Percentiles rank a stretch among this genome's conserved stretches.
Conservation (phyloP, 1,140 invertebrate species). For the Marisa cornuarietis region DNA sequence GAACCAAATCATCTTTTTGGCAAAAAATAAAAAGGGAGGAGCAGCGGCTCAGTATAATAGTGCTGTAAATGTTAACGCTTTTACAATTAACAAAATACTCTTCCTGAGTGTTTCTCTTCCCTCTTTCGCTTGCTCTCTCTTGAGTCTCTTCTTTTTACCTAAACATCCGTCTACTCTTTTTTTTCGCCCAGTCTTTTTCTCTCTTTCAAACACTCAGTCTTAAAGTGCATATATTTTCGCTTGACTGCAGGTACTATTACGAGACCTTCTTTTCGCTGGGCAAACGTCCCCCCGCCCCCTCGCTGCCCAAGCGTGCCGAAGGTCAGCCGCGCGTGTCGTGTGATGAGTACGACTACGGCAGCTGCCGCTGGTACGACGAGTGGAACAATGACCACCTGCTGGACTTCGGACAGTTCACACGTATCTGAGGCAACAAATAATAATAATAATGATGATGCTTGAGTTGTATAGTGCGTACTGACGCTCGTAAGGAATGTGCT, state of each 20-base stretch:
- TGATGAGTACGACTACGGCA: constrained; percentile 62
- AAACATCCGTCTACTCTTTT: constrained; percentile 6
- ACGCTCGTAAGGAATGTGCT: too few species aligned
- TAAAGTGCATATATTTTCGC: not conserved
- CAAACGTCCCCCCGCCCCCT: constrained; percentile 54
- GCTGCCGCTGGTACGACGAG: constrained; percentile 65
- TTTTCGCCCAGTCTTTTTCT: not conserved
- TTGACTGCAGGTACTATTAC: constrained; percentile 62
- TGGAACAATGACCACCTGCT: constrained; percentile 62
- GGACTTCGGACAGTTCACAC: constrained; percentile 49
- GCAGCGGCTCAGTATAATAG: too few species aligned
- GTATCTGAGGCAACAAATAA: constrained; percentile 29
- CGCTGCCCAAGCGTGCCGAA: constrained; percentile 43
- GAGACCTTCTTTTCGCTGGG: constrained; percentile 63
- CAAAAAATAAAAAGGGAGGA: too few species aligned
- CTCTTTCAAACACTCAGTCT: not conserved
- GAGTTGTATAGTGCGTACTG: too few species aligned
- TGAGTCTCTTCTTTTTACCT: constrained; percentile 2
- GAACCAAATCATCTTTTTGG: not conserved
- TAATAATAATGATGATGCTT: too few species aligned
- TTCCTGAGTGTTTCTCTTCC: constrained; percentile 1
- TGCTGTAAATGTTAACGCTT: not conserved
- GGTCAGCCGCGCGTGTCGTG: constrained; percentile 55
- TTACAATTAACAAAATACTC: not conserved
- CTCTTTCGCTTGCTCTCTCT: not conserved